Evolutionary conservation across 2,888 invertebrate species (phyloP), one percentile per base, ranked within the genome.

Genomic region (Cephus rjabovi): DNA sequence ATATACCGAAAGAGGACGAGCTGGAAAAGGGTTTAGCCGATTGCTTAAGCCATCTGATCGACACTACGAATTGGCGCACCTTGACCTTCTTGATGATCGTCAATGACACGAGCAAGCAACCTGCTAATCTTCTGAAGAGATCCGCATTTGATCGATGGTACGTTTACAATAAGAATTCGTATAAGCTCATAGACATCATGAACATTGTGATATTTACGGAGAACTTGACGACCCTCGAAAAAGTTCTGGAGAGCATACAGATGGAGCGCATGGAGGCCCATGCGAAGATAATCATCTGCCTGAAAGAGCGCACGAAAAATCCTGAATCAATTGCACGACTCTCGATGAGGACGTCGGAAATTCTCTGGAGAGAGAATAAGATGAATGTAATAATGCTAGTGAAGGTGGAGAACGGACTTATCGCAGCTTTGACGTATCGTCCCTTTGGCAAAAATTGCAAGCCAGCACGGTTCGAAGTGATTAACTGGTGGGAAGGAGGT

Each of bases 291-390:
- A 30, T 77, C 3, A 74, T 77, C 23, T 69, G 30, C 34, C n/a
- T 74, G 34, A 3, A 33, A 15, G 34, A 74, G n/a, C 30, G 70
- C n/a, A 74, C 37, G 34, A 31, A 11, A 3, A 56, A 40, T 74
- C 69, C 74, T 15, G 34, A 77, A 23, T 68, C 56, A 12, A 77
- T 77, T n/a, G 35, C 30, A 73, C 4, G 11, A n/a, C 23, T 74
- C 70, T 77, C 74, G 34, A 34, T 11, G 11, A 74, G 74, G 34
- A 74, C 40, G 73, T 30, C 69, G 34, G 15, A 33, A 34, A 74
- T 31, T 31, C 56, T 74, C 74, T 74, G 74, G 74, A 74, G 69
- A 30, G 30, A 74, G 69, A 69, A 77, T 15, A 76, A 76, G 31
- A 31, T 68, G 23, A 40, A n/a, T 9, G 76, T 73, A 12, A 15